phyloP scores from a whole-genome alignment of 2,888 invertebrate species.

The Polylopha cassiicola region DNA sequence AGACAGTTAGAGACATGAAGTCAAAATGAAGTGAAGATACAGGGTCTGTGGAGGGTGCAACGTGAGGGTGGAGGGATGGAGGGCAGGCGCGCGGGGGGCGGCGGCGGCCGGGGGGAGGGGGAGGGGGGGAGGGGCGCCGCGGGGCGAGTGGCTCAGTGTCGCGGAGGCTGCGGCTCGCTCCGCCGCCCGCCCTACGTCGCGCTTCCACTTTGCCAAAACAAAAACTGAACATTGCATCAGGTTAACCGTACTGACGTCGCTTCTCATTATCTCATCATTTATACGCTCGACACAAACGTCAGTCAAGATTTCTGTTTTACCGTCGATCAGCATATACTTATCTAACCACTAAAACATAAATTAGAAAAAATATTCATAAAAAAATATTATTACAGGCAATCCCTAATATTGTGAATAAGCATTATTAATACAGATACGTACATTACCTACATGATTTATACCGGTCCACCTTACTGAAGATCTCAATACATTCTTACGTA shows the following conservation, averaged over 20 bases:
- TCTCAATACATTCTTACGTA: too few species aligned
- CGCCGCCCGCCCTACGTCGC: conserved; percentile 58
- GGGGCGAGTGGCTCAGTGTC: conserved; percentile 54
- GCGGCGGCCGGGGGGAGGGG: conserved; percentile 28
- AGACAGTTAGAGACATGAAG: conserved; percentile 54
- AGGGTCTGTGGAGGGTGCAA: conserved; percentile 38
- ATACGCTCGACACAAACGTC: not conserved
- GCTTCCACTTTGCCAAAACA: conserved; percentile 28
- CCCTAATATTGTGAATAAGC: too few species aligned
- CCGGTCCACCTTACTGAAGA: too few species aligned
- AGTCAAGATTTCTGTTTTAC: too few species aligned
- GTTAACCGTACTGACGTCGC: conserved; percentile 20
- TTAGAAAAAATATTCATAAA: too few species aligned
- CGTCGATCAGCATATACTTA: too few species aligned
- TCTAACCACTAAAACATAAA: too few species aligned
- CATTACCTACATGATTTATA: too few species aligned
- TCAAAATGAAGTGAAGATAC: conserved; percentile 66
- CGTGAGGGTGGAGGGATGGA: conserved; percentile 41
- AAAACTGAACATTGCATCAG: conserved; percentile 19
- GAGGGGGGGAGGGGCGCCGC: conserved; percentile 21
- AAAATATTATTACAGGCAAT: too few species aligned
- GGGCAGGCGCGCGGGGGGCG: conserved; percentile 34
- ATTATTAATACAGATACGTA: too few species aligned
- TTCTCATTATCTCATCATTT: not conserved
- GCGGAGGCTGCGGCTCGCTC: conserved; percentile 71